These are phyloP conservation scores for Myotis pilosus DNA, from an alignment of 2,797 vertebrate genomes.

Conservation along the genomic window DNA sequence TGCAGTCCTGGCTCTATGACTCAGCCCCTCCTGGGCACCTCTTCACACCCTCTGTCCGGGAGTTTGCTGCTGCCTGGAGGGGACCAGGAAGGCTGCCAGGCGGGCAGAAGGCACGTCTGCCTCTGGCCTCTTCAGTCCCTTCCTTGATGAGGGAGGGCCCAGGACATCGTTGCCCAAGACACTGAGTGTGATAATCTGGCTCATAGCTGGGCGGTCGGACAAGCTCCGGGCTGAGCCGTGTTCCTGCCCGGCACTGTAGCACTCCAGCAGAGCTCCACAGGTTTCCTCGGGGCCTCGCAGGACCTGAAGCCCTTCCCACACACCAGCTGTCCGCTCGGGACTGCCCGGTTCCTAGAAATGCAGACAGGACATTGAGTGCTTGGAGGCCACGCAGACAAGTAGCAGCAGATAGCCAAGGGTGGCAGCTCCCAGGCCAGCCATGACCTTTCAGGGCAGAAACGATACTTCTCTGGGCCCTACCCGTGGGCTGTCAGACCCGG, in stretches of 20 bases:
- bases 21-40: neutral
- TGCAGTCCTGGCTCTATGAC: neutral
- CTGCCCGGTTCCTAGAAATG: conserved; percentile 7
- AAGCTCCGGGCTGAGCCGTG: neutral
- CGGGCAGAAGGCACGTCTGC: neutral
- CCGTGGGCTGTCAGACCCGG: neutral
- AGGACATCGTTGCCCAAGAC: neutral
- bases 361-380: neutral
- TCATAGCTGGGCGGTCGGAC: neutral
- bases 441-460: conserved; percentile 4
- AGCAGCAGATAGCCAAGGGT: neutral
- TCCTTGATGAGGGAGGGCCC: neutral
- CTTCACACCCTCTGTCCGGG: neutral
- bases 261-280: conserved; percentile 14
- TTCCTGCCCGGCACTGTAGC: neutral
- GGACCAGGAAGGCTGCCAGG: neutral
- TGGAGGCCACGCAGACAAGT: neutral
- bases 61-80: neutral
- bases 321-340: neutral
- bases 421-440: neutral
- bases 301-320: neutral
- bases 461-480: neutral
- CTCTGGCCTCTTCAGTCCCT: neutral
- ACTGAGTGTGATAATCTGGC: neutral
- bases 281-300: neutral